phyloP scores from a whole-genome alignment of 2,797 vertebrate genomes.

The Phrynocephalus forsythii region DNA sequence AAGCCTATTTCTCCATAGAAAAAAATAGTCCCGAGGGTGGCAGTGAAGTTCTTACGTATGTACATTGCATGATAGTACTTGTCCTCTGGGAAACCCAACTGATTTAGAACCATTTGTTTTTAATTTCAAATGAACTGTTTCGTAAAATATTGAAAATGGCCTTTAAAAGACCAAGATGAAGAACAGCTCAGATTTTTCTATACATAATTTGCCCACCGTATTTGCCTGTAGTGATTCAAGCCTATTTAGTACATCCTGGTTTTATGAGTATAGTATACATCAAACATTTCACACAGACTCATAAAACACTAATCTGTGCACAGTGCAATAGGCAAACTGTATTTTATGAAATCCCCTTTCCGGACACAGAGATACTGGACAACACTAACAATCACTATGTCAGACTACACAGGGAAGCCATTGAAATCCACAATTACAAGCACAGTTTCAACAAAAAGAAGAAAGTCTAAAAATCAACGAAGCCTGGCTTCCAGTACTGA shows the following conservation, averaged over 20 bases:
- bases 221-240: not conserved
- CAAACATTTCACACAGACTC: not conserved
- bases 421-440: too few species aligned
- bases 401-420: too few species aligned
- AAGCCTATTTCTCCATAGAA: too few species aligned
- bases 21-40: too few species aligned
- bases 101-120: not conserved
- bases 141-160: not conserved
- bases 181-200: not conserved
- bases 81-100: not conserved
- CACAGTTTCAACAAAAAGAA: too few species aligned
- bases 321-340: too few species aligned
- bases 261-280: not conserved
- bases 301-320: not conserved
- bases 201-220: not conserved
- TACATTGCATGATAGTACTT: not conserved
- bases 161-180: not conserved
- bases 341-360: not conserved
- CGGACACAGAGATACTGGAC: too few species aligned
- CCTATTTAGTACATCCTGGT: not conserved
- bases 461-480: too few species aligned
- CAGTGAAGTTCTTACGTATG: not conserved
- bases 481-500: too few species aligned
- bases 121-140: not conserved
- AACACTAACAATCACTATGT: too few species aligned